Conservation (phyloP, 2,888 invertebrate species). For the Tipula helvola region DNA sequence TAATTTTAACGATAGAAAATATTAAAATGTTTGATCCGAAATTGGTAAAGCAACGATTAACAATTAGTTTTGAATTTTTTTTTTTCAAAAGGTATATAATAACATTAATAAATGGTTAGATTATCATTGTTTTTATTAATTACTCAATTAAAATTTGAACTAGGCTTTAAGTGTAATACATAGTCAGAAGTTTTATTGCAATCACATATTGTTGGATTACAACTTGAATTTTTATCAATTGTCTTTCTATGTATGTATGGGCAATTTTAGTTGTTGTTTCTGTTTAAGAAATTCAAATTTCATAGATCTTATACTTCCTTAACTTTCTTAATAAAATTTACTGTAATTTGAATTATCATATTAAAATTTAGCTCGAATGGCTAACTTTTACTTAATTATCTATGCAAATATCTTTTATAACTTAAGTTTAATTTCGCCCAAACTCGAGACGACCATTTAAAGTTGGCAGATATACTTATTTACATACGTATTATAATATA, state of each 20-base stretch:
- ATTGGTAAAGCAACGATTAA: background rate
- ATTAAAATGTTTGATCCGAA: background rate
- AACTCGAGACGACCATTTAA: background rate
- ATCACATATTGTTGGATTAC: background rate
- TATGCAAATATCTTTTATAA: background rate
- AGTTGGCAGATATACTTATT: too few relatives aligned
- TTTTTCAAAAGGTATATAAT: background rate
- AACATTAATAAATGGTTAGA: background rate
- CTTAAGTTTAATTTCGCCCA: background rate
- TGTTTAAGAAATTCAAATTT: background rate
- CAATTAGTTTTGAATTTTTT: background rate
- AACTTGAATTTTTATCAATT: background rate
- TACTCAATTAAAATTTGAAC: background rate
- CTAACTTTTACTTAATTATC: background rate
- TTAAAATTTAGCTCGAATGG: background rate
- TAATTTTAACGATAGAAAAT: background rate
- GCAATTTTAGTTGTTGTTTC: background rate
- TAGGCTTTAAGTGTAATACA: background rate
- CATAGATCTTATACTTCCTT: background rate
- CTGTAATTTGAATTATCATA: background rate
- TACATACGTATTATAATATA: background rate
- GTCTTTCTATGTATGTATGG: background rate
- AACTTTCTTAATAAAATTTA: background rate
- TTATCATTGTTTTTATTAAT: background rate
- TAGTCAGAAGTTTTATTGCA: background rate